These are phyloP conservation scores for Cephonodes hylas DNA, from an alignment of 2,888 invertebrate species.

Conservation along the genomic window DNA sequence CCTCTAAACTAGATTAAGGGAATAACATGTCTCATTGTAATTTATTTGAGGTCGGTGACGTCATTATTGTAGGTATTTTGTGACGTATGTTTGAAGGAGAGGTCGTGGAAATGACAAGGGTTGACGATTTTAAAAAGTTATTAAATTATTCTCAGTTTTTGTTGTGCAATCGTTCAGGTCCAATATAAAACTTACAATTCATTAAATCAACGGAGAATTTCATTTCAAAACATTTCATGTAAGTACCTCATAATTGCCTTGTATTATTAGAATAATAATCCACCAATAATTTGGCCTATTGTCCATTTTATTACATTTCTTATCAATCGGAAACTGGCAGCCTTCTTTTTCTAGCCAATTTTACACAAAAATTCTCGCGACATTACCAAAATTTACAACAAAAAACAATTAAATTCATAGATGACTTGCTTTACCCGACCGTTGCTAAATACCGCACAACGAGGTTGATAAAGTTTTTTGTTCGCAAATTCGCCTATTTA, in stretches of 20 bases:
- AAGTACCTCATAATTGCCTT: no score
- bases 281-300: no score
- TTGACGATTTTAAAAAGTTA: no score
- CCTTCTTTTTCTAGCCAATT: not conserved
- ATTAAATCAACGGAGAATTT: no score
- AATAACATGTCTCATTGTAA: not conserved
- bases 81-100: not conserved
- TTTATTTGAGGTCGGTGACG: not conserved
- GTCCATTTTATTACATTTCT: no score
- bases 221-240: no score
- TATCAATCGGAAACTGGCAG: no score
- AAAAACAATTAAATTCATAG: not conserved
- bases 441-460: not conserved
- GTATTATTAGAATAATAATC: no score
- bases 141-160: no score
- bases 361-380: not conserved
- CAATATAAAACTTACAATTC: no score
- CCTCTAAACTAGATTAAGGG: not conserved
- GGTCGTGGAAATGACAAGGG: not conserved
- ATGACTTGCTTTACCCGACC: not conserved
- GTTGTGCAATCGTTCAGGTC: no score
- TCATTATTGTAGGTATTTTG: no score
- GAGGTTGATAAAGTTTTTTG: not conserved
- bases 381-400: not conserved
- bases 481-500: conserved; percentile 5